Conservation (phyloP, 2,888 invertebrate species). For the Drosophila mercatorum region DNA sequence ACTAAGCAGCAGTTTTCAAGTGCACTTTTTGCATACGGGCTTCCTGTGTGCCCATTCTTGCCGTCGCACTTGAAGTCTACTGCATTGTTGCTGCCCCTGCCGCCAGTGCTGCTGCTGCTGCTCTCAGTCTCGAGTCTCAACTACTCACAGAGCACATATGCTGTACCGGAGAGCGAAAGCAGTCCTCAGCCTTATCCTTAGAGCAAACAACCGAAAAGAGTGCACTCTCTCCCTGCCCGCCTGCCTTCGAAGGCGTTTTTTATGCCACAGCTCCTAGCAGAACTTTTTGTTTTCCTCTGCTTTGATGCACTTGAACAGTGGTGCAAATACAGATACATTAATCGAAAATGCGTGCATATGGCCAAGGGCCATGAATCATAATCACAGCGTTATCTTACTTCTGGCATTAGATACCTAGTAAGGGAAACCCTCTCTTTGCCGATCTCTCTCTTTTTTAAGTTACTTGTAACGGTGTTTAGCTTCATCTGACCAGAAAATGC, state of each 20-base stretch:
- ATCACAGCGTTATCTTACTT: no score
- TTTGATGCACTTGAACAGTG: slow-evolving; percentile 34
- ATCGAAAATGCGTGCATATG: not conserved
- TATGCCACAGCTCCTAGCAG: slow-evolving; percentile 17
- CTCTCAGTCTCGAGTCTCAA: slow-evolving; percentile 18
- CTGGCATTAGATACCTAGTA: no score
- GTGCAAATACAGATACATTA: not conserved
- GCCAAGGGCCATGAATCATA: no score
- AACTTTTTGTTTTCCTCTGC: slow-evolving; percentile 4
- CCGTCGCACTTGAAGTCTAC: slow-evolving; percentile 58
- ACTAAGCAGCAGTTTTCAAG: slow-evolving; percentile 59
- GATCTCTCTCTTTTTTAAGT: not conserved
- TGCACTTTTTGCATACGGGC: slow-evolving; percentile 71
- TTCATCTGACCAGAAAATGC: not conserved
- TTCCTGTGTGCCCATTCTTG: slow-evolving; percentile 38
- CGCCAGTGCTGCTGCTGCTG: not conserved
- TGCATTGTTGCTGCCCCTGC: slow-evolving; percentile 19
- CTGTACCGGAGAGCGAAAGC: slow-evolving; percentile 7
- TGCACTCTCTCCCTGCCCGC: slow-evolving; percentile 9
- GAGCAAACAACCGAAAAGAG: slow-evolving; percentile 40
- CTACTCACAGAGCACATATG: slow-evolving; percentile 44
- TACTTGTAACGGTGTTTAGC: not conserved
- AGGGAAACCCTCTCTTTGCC: not conserved
- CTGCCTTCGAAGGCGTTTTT: slow-evolving; percentile 5
- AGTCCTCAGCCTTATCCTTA: slow-evolving; percentile 34